A percentile compares a stretch with the other conserved stretches of the same genome.
Evolutionary conservation across 2,888 invertebrate species (phyloP).

Genomic region (Phaedon cochleariae): DNA sequence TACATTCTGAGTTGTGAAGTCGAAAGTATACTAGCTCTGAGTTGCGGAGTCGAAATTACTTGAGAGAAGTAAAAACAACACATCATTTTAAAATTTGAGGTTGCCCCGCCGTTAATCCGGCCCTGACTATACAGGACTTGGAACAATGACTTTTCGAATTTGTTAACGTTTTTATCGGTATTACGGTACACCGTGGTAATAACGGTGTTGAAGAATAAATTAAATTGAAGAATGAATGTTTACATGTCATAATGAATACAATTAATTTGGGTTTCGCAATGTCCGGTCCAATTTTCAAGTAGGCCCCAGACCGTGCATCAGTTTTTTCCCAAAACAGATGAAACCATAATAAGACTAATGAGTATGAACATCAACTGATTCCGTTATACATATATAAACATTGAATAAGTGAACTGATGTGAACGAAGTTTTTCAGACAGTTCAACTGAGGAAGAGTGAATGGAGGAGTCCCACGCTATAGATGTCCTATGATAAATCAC

Average conservation of each 20-base stretch:
- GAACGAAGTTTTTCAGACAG: too few relatives aligned
- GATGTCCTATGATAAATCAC: too few relatives aligned
- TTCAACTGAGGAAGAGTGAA: too few relatives aligned
- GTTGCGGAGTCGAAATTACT: too few relatives aligned
- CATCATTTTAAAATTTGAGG: too few relatives aligned
- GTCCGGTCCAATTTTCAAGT: not conserved
- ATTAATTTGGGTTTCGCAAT: not conserved
- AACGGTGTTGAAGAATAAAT: not conserved
- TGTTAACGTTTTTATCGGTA: not conserved
- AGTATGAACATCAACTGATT: not conserved
- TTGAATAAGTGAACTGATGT: too few relatives aligned
- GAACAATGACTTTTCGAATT: not conserved
- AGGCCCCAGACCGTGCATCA: not conserved
- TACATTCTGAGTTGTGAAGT: too few relatives aligned
- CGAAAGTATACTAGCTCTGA: too few relatives aligned
- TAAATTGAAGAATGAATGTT: not conserved
- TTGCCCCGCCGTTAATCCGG: too few relatives aligned
- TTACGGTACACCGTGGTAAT: not conserved
- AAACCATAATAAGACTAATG: constrained; percentile 1
- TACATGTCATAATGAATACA: not conserved
- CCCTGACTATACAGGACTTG: not conserved
- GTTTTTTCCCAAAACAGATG: not conserved
- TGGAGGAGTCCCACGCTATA: too few relatives aligned
- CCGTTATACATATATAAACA: not conserved
- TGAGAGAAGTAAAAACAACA: too few relatives aligned